phyloP scores from a whole-genome alignment of 2,888 invertebrate species.

The Drosophila leonis region DNA sequence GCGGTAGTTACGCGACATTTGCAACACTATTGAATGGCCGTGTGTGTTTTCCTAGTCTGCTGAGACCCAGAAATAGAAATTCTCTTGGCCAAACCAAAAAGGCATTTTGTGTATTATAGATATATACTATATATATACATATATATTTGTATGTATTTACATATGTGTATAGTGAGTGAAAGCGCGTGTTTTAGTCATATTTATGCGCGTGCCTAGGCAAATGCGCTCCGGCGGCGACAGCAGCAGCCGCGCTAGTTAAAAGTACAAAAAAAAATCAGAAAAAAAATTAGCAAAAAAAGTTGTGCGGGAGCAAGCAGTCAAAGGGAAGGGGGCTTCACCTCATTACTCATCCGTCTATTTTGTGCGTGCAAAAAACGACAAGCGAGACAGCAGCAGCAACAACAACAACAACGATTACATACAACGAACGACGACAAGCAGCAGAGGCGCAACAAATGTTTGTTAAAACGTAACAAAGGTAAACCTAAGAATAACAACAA shows the following conservation, averaged over 20 bases:
- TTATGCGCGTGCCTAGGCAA: slow-evolving; percentile 58
- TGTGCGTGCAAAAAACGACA: slow-evolving; percentile 51
- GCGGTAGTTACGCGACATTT: slow-evolving; percentile 17
- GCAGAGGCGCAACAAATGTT: slow-evolving; percentile 73
- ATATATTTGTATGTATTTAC: slow-evolving; percentile 35
- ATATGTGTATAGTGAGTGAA: slow-evolving; percentile 51
- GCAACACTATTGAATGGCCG: slow-evolving; percentile 8
- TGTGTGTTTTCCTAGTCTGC: slow-evolving; percentile 33
- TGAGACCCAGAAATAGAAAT: slow-evolving; percentile 62
- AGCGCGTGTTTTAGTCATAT: slow-evolving; percentile 61
- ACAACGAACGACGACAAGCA: slow-evolving; percentile 54
- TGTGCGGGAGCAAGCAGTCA: slow-evolving; percentile 11
- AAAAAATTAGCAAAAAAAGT: slow-evolving; percentile 16
- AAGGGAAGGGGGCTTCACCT: slow-evolving; percentile 17
- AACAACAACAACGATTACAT: slow-evolving; percentile 24
- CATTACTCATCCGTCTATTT: slow-evolving; percentile 74
- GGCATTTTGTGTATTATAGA: slow-evolving; percentile 37
- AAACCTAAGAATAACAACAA: slow-evolving; percentile 53
- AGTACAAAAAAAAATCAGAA: slow-evolving; percentile 2
- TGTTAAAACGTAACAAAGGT: slow-evolving; percentile 56
- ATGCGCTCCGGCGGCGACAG: slow-evolving; percentile 27
- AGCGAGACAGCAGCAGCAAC: slow-evolving; percentile 28
- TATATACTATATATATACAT: slow-evolving; percentile 5
- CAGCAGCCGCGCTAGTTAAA: slow-evolving; percentile 43
- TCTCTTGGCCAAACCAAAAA: slow-evolving; percentile 55